These are phyloP conservation scores for Hippopotamyrus pictus DNA, from an alignment of 2,797 vertebrate species.

Conservation along the genomic window DNA sequence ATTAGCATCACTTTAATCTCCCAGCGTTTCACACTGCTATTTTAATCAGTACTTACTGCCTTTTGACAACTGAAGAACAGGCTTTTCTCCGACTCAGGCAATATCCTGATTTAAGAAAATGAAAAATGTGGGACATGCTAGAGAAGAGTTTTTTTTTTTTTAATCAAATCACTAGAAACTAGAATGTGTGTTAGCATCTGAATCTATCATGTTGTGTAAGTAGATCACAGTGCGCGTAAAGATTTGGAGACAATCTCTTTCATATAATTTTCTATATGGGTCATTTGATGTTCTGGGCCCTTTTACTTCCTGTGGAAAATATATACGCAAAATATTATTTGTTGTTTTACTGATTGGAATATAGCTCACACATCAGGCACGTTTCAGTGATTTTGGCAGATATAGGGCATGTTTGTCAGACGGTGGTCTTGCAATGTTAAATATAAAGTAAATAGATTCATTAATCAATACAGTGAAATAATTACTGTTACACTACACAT, in stretches of 20 bases:
- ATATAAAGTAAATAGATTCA: neutral
- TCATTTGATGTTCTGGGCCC: slow-evolving; percentile 60
- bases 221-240: slow-evolving; percentile 41
- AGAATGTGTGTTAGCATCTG: slow-evolving; percentile 45
- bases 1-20: slow-evolving; percentile 99
- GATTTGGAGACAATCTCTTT: slow-evolving; percentile 25
- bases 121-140: slow-evolving; percentile 99
- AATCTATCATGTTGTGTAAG: slow-evolving; percentile 57
- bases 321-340: slow-evolving; percentile 55
- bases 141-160: slow-evolving; percentile 65
- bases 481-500: neutral
- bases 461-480: neutral
- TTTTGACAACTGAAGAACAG: slow-evolving; percentile 99
- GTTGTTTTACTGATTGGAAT: slow-evolving; percentile 53
- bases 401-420: slow-evolving; percentile 58
- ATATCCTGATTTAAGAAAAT: slow-evolving; percentile 99
- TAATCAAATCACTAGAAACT: slow-evolving; percentile 26
- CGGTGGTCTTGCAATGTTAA: neutral
- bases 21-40: slow-evolving; percentile 99
- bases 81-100: slow-evolving; percentile 87
- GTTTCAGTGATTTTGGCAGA: slow-evolving; percentile 71
- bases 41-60: slow-evolving; percentile 99
- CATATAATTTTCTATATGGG: slow-evolving; percentile 64
- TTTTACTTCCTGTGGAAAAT: slow-evolving; percentile 66
- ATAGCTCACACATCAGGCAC: slow-evolving; percentile 70